A percentile compares a stretch with the other conserved stretches of the same genome.
phyloP scores from a whole-genome alignment of 2,113 vertebrate genomes.

The Callospermophilus lateralis region DNA sequence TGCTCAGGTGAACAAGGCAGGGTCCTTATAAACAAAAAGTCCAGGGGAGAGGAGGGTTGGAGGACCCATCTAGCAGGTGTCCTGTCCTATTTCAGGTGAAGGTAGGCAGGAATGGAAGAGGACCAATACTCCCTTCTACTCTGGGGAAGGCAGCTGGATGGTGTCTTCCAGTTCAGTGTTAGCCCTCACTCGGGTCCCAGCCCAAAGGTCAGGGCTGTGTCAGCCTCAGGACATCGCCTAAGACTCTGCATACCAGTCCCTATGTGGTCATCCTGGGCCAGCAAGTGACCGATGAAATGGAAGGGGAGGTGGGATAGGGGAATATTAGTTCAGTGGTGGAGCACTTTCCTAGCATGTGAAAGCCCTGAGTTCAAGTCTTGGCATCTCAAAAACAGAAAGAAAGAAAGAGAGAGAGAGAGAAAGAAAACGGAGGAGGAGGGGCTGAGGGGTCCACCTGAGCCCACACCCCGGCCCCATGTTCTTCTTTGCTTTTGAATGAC shows the following conservation, averaged over 20 bases:
- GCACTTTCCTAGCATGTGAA: background rate
- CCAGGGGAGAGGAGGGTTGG: background rate
- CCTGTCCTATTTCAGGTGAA: background rate
- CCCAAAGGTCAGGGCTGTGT: too few species aligned
- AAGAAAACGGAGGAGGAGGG: background rate
- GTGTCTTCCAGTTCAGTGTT: background rate
- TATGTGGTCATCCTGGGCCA: background rate
- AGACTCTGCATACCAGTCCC: background rate
- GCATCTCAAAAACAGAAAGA: background rate
- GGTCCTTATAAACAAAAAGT: background rate
- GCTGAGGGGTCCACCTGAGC: background rate
- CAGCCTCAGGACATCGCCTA: background rate
- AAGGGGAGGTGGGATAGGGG: background rate
- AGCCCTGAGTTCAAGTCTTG: background rate
- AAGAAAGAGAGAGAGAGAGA: too few species aligned
- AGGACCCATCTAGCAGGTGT: background rate
- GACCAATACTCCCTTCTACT: background rate
- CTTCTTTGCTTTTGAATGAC: background rate
- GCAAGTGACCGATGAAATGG: too few species aligned
- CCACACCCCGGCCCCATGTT: background rate
- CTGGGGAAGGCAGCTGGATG: background rate
- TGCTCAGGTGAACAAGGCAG: background rate
- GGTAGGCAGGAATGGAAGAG: fast-evolving
- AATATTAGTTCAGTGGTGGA: background rate
- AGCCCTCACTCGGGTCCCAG: background rate